A percentile compares a stretch with the other conserved stretches of the same genome.
Conservation (phyloP, 2,113 vertebrate species). For the Pogonocichla stellata region DNA sequence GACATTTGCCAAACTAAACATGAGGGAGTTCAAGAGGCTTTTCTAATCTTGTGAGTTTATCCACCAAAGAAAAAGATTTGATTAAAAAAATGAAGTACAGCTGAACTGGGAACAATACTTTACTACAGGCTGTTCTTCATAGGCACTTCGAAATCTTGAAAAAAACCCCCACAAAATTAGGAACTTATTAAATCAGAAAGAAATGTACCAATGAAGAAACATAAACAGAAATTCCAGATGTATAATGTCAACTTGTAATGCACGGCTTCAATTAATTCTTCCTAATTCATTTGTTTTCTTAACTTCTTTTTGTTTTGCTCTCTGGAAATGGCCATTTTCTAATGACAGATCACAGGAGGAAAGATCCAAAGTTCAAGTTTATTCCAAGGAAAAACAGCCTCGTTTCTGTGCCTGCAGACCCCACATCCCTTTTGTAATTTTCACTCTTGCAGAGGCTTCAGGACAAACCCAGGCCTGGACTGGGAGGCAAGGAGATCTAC, state of each 20-base stretch:
- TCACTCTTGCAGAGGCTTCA: neutral
- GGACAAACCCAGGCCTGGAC: neutral
- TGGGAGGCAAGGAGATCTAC: neutral
- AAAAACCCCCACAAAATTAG: neutral
- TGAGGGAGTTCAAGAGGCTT: conserved; percentile 49
- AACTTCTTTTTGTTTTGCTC: conserved; percentile 42
- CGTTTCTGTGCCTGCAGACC: neutral
- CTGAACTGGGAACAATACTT: conserved; percentile 22
- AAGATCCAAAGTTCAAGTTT: conserved; percentile 6
- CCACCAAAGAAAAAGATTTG: conserved; percentile 40
- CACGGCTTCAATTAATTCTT: conserved; percentile 18
- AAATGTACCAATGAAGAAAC: conserved; percentile 14
- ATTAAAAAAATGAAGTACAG: conserved; percentile 37
- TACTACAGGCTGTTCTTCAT: neutral
- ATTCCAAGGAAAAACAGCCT: neutral
- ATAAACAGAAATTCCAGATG: conserved; percentile 53
- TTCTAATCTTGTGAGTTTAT: conserved; percentile 50
- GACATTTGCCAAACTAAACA: conserved; percentile 53
- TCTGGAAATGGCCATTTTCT: conserved; percentile 39
- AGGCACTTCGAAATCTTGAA: neutral
- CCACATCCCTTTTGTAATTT: neutral
- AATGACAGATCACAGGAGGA: neutral
- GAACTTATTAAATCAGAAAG: conserved; percentile 34
- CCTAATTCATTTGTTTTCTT: conserved; percentile 54
- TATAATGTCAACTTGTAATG: conserved; percentile 22